Conservation (phyloP, 2,113 vertebrate species). For the Tympanuchus pallidicinctus region DNA sequence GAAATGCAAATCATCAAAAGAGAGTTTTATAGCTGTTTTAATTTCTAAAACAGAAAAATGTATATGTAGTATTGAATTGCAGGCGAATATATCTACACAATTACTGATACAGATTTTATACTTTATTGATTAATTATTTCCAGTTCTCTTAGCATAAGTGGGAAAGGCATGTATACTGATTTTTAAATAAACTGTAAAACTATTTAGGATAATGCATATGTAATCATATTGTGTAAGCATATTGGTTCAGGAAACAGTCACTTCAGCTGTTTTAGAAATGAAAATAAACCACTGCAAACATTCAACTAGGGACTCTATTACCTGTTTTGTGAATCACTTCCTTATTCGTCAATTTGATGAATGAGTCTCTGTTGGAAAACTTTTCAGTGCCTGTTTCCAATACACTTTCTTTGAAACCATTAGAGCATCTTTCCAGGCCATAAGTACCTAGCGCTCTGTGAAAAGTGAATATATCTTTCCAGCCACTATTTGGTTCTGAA, state of each 20-base stretch:
- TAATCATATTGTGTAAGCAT: background rate
- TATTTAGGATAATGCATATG: background rate
- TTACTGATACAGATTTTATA: background rate
- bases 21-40: background rate
- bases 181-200: background rate
- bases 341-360: slow-evolving; percentile 27
- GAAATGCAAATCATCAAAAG: background rate
- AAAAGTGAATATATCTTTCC: slow-evolving; percentile 70
- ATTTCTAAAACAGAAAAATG: background rate
- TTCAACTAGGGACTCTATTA: background rate
- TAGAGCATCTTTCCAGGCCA: slow-evolving; percentile 44
- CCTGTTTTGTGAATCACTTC: background rate
- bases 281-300: background rate
- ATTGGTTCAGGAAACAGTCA: background rate
- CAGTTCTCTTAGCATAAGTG: background rate
- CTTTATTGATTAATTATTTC: background rate
- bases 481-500: slow-evolving; percentile 44
- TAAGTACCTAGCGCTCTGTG: slow-evolving; percentile 60
- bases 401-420: slow-evolving; percentile 30
- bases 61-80: background rate
- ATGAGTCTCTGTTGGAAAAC: slow-evolving; percentile 30
- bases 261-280: background rate
- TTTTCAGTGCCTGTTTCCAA: slow-evolving; percentile 46
- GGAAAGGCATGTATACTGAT: background rate
- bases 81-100: background rate